These are phyloP conservation scores for Grammomys dolichurus DNA, from an alignment of 2,113 vertebrate species.

Conservation along the genomic window DNA sequence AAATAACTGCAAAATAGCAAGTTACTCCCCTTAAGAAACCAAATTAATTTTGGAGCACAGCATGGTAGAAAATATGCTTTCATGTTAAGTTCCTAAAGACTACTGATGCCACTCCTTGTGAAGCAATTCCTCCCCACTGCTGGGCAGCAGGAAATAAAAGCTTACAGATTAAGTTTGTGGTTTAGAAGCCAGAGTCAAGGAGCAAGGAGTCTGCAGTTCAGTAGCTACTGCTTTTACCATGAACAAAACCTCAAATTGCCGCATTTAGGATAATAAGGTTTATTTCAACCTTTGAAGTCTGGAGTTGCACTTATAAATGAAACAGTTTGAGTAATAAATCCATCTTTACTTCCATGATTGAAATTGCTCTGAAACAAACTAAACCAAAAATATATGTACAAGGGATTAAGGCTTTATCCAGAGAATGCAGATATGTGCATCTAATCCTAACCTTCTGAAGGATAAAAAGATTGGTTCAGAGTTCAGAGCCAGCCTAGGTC, in stretches of 20 bases:
- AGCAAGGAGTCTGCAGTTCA: constrained; percentile 1
- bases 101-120: constrained; percentile 38
- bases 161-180: constrained; percentile 17
- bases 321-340: background rate
- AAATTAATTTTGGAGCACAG: constrained; percentile 74
- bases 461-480: background rate
- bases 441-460: background rate
- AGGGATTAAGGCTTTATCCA: background rate
- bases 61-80: constrained; percentile 60
- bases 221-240: background rate
- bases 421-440: background rate
- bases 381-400: constrained; percentile 34
- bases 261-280: background rate
- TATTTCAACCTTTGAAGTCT: constrained; percentile 21
- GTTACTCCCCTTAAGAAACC: constrained; percentile 61
- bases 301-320: background rate
- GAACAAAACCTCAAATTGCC: constrained; percentile 2
- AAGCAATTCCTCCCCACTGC: background rate
- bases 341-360: constrained; percentile 38
- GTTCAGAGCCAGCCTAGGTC: background rate
- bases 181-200: background rate
- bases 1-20: constrained; percentile 69
- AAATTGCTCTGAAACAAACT: constrained; percentile 1
- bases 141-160: constrained; percentile 51
- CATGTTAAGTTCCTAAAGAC: constrained; percentile 40